Conservation (phyloP, 1,140 invertebrate genomes). For the Varroa destructor region DNA sequence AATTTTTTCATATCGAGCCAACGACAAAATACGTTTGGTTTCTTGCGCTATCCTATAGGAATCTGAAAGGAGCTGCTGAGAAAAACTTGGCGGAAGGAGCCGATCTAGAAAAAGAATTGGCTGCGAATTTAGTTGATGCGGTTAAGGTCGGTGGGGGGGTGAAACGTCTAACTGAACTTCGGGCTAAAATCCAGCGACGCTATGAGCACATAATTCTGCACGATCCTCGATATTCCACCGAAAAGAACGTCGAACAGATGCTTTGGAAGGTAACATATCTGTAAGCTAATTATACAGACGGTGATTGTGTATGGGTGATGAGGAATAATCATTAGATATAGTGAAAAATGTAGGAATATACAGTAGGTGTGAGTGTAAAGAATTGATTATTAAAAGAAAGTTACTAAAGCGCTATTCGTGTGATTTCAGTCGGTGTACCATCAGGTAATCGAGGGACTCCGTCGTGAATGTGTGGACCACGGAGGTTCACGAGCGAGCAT, state of each 20-base stretch:
- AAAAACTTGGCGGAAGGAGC: slow-evolving; percentile 5
- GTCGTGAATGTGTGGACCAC: slow-evolving; percentile 50
- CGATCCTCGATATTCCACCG: slow-evolving; percentile 72
- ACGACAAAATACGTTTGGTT: too few relatives aligned
- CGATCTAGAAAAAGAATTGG: neutral
- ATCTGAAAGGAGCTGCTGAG: slow-evolving; percentile 5
- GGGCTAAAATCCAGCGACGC: slow-evolving; percentile 51
- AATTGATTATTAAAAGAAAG: too few relatives aligned
- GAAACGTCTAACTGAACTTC: slow-evolving; percentile 30
- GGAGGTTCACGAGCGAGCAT: slow-evolving; percentile 45
- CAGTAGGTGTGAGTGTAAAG: neutral
- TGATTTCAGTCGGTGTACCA: slow-evolving; percentile 54
- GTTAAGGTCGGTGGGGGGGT: neutral
- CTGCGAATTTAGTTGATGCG: neutral
- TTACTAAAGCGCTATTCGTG: too few relatives aligned
- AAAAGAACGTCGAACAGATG: slow-evolving; percentile 72
- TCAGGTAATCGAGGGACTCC: slow-evolving; percentile 68
- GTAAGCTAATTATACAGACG: neutral
- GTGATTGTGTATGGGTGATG: too few relatives aligned
- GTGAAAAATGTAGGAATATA: neutral
- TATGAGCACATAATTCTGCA: slow-evolving; percentile 58
- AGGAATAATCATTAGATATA: too few relatives aligned
- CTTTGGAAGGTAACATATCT: slow-evolving; percentile 58
- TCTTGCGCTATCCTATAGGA: neutral
- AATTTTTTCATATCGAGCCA: too few relatives aligned